Evolutionary conservation across 2,888 invertebrate genomes (phyloP), one percentile per base, ranked within the genome.

Genomic region (Xanthorhoe spadicearia): DNA sequence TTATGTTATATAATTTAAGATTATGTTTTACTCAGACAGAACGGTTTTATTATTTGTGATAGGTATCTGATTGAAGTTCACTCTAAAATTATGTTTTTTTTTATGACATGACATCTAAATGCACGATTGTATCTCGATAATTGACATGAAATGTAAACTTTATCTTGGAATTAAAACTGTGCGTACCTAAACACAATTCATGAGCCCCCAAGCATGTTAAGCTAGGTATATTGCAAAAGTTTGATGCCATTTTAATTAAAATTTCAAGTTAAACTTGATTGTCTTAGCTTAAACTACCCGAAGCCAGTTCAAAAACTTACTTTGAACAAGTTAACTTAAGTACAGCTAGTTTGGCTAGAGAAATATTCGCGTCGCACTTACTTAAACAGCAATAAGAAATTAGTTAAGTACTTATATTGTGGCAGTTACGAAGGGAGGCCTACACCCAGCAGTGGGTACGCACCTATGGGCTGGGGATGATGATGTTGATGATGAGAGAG

Each of bases 161-260:
- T 43, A 3, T 4, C 13, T 2, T 32, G 32, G 32, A 32, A 32
- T 6, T 32, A 7, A 32, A 7, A 32, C 32, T 7, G 32, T 7
- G 7, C 5, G 32, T 32, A 2, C 28, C 5, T 28, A 2, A 43
- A 43, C 38, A 13, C 38, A 38, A 38, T 1, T 8, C 13, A 3
- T 43, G 13, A 43, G 13, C 32, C 52, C 8, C 32, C 32, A 7
- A 17, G 53, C 17, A 35, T 35, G 53, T 35, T 53, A 28, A 35
- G 35, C 17, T 53, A 43, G 38, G 38, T 13, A 54, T 64, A 64
- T 51, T 49, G 43, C 64, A 55, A 55, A 64, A 64, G 59, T 64
- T 64, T 60, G 28, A 55, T 32, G 55, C 9, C 54, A 60, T 64
- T 64, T 64, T 60, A 64, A 64, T 64, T 46, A 64, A 50, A 64